Base-by-base conservation (phyloP, 2,888 invertebrate species). In the Drosophila multiciliata region DNA sequence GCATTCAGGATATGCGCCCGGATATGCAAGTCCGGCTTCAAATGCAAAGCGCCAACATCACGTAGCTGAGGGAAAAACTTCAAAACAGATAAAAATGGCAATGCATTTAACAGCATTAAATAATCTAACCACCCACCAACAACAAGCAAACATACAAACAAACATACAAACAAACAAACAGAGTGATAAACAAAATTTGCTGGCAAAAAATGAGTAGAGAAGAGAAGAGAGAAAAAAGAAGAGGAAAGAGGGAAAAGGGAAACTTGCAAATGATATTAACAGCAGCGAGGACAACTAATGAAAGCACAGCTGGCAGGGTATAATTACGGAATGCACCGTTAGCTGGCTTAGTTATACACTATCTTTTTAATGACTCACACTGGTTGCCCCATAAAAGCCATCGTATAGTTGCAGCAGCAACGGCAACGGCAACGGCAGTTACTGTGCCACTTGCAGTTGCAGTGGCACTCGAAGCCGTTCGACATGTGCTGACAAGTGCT, bases 401-500 rank as follows among this genome's bases (percentile, higher is more conserved):
- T 75, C 80, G 50, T 48, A 50, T 32, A 66, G 58, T 59, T 29
- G 73, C 48, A 59, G 60, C 48, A 26, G 63, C 54, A 35, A 23
- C 23, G 23, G 23, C 23, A 38, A 38, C 17, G 8, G 53, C 45
- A 60, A 45, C 20, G 5, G 29, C 53, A 48, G 57, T 42, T 48
- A 60, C 72, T 80, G 79, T 79, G 76, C 80, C 66, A 71, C 75
- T 75, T 66, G 49, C 75, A 66, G 42, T 52, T 59, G 45, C 73
- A 61, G 66, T 64, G 76, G 36, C 75, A 80, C 77, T 78, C 64
- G 64, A 80, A 66, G 58, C 62, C 75, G 52, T 71, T 64, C 80
- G 78, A 82, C 89, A 87, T 89, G 87, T 87, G 85, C 89, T 82
- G 85, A 89, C 87, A 89, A 85, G 89, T 89, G 87, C 80, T 62